Conservation (phyloP, 2,888 invertebrate genomes). For the Andrena trimmerana region DNA sequence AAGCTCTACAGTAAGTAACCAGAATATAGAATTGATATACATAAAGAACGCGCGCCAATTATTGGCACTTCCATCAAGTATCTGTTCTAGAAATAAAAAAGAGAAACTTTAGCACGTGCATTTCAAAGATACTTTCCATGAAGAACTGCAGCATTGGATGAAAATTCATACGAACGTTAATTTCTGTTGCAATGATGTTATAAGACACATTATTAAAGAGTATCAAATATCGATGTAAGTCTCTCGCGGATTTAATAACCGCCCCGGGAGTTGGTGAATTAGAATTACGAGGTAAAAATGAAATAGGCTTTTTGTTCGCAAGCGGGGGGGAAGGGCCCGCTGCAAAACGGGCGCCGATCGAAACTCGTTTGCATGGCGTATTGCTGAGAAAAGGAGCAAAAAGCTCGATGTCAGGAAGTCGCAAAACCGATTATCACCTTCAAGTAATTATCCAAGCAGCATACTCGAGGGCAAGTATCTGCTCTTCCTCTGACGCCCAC, state of each 20-base stretch:
- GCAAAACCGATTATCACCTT: conserved; percentile 62
- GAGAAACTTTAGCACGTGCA: neutral
- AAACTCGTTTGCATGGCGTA: conserved; percentile 26
- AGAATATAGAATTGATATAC: conserved; percentile 9
- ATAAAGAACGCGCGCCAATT: conserved; percentile 20
- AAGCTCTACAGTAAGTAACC: conserved; percentile 39
- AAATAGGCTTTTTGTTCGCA: neutral
- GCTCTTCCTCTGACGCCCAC: conserved; percentile 13
- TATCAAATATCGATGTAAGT: neutral
- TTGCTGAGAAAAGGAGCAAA: conserved; percentile 34
- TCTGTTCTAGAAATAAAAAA: neutral
- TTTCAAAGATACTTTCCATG: neutral
- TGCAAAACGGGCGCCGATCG: conserved; percentile 47
- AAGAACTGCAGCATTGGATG: neutral
- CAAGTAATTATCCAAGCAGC: conserved; percentile 53
- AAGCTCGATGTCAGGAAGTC: conserved; percentile 41
- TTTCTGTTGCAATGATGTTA: neutral
- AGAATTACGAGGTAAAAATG: neutral
- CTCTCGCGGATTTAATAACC: neutral
- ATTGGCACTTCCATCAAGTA: conserved; percentile 19
- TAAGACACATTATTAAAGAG: neutral
- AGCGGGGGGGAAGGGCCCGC: neutral
- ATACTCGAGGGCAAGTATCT: conserved; percentile 23
- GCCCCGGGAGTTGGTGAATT: neutral
- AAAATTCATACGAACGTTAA: neutral